Base-by-base conservation (phyloP, 2,888 invertebrate genomes). In the Pollenia griseotomentosa region DNA sequence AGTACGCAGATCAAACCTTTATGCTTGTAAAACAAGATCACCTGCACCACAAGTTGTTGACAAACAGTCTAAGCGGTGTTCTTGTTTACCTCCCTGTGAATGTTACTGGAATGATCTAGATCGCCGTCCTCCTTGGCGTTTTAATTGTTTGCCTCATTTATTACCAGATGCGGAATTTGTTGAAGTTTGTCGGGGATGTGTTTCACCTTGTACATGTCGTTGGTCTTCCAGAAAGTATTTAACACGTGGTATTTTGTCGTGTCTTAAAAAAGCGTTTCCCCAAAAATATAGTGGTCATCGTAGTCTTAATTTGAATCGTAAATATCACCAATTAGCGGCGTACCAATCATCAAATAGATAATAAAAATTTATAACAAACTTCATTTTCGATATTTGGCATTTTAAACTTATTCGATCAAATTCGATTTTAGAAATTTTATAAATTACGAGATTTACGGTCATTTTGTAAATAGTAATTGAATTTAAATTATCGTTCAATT, bases 81-180 rank as follows among this genome's bases (percentile, higher is more conserved):
- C 4, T 81, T 92, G 93, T 87, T 82, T 88, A 44, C 90, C 91
- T 12, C 90, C 91, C 0, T 91, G 91, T 10, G 89, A 90, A 66
- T 92, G 91, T 75, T 87, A 89, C 44, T 91, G 89, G 90, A 88
- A 86, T 0, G 73, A 89, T 3, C 23, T n/a, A 10, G 77, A 89
- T 7, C 46, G 70, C 0, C 85, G 78, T 7, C 8, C 57, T 1
- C 88, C 90, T 7, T 88, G 89, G 90, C 85, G 55, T 23, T 82
- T 89, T 16, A 63, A 75, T 9, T 80, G 86, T 63, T 70, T 88
- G 33, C 73, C 87, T 14, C 46, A 86, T 59, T 75, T 75, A 48
- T 11, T 16, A 11, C 42, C 70, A 0, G 78, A 79, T n/a, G 48
- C 40, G 1, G 65, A 73, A 48, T 82, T 63, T 44, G 75, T 68